Conservation (phyloP, 2,888 invertebrate genomes). For the Agrochola litura region DNA sequence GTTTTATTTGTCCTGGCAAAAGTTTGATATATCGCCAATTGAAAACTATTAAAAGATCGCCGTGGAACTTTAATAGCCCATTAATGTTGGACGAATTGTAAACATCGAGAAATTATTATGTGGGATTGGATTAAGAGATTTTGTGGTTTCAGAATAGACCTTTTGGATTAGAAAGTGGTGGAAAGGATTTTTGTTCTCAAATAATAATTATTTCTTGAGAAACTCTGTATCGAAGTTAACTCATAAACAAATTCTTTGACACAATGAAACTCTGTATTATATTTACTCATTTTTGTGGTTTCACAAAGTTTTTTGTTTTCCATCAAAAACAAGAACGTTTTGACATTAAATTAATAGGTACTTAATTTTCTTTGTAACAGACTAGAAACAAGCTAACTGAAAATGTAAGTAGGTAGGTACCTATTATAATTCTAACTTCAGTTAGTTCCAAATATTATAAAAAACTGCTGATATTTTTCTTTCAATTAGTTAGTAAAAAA, state of each 20-base stretch:
- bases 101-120: slow-evolving; percentile 63
- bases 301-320: not conserved
- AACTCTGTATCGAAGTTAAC: not conserved
- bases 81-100: slow-evolving; percentile 62
- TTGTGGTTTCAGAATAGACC: slow-evolving; percentile 54
- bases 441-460: too few relatives aligned
- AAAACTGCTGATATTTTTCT: too few relatives aligned
- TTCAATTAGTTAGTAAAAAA: not conserved
- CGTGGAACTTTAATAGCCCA: slow-evolving; percentile 58
- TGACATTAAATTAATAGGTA: not conserved
- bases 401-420: too few relatives aligned
- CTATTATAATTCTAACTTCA: too few relatives aligned
- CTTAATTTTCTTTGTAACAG: not conserved
- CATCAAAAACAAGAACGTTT: not conserved
- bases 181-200: slow-evolving; percentile 14
- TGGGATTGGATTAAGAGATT: slow-evolving; percentile 60
- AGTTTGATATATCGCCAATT: slow-evolving; percentile 69
- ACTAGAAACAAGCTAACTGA: too few relatives aligned
- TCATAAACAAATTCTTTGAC: not conserved
- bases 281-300: not conserved
- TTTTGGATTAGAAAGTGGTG: slow-evolving; percentile 46
- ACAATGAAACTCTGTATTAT: not conserved
- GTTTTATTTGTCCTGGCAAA: slow-evolving; percentile 71
- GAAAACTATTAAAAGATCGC: slow-evolving; percentile 59
- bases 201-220: not conserved